phyloP scores from a whole-genome alignment of 2,888 invertebrate species.

The Chelonus formosanus region DNA sequence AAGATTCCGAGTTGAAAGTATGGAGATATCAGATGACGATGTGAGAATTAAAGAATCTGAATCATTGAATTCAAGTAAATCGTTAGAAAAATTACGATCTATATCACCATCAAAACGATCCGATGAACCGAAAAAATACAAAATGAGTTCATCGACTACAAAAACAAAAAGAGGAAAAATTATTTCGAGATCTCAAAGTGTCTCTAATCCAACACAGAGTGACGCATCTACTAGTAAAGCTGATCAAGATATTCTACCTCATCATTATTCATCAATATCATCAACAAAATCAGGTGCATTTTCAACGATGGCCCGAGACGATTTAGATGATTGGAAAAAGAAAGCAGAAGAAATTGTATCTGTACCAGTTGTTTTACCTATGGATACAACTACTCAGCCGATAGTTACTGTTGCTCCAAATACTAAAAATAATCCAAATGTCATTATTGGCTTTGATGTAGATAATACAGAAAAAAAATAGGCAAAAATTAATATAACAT shows the following conservation, averaged over 20 bases:
- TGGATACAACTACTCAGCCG: slow-evolving; percentile 39
- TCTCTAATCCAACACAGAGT: slow-evolving; percentile 46
- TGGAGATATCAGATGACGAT: slow-evolving; percentile 59
- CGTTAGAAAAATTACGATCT: slow-evolving; percentile 34
- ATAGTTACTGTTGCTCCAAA: slow-evolving; percentile 56
- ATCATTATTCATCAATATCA: slow-evolving; percentile 35
- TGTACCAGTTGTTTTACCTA: slow-evolving; percentile 21
- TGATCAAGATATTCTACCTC: slow-evolving; percentile 28
- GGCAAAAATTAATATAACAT: background rate
- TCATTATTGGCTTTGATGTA: slow-evolving; percentile 57
- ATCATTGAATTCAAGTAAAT: slow-evolving; percentile 35
- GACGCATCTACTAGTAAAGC: slow-evolving; percentile 29
- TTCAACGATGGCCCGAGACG: slow-evolving; percentile 49
- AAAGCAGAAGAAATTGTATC: slow-evolving; percentile 29
- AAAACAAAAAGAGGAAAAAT: slow-evolving; percentile 40
- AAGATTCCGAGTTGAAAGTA: slow-evolving; percentile 62
- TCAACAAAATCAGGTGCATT: slow-evolving; percentile 50
- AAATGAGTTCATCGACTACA: slow-evolving; percentile 16
- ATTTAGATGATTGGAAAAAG: slow-evolving; percentile 49
- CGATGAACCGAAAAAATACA: slow-evolving; percentile 22
- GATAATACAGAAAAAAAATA: slow-evolving; percentile 45
- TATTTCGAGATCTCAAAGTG: slow-evolving; percentile 53
- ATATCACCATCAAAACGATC: slow-evolving; percentile 21
- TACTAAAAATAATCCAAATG: slow-evolving; percentile 49
- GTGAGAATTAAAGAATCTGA: slow-evolving; percentile 58